Evolutionary conservation across 1,140 invertebrate species (phyloP), one percentile per base, ranked within the genome.

Genomic region (Cotesia vestalis): DNA sequence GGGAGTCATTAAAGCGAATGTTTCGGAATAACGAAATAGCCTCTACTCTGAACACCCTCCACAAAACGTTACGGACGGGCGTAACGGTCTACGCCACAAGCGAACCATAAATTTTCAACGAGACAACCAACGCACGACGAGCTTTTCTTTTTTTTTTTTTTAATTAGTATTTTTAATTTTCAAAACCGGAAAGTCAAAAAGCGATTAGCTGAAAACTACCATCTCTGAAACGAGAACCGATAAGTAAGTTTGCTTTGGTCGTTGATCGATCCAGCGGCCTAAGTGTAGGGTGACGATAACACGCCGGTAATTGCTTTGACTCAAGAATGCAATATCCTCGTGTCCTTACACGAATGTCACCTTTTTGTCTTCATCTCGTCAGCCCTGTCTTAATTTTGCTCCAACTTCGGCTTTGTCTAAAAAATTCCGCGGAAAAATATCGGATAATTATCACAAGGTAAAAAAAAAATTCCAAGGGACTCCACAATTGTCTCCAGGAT

Each of bases 91-190:
- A 72, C 67, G 55, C 71, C 71, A 72, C 71, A 72, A 72, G 71
- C 71, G 66, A 69, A 73, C 73, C 79, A 76, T 80, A 77, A 80
- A 80, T 80, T 80, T 64, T 72, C 66, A 77, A 77, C 67, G 17
- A 66, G 55, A 69, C 61, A 46, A 63, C n/a, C 46, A 60, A 59
- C 57, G 17, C 57, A 59, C 20, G 40, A 46, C 40, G 57, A 59
- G 27, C 11, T 11, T 46, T 46, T 46, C 11, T 0, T 46, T 46
- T 46, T 11, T 40, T 40, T n/a, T 4, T 40, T 46, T 46, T 46
- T n/a, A n/a, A n/a, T n/a, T 27, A 27, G 27, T 27, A 27, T 27
- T 27, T 27, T 27, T 27, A 27, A 27, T 27, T 27, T 3, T 27
- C 0, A 27, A 27, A 27, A 27, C 27, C 27, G 3, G 27, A 3